Evolutionary conservation across 2,888 invertebrate species (phyloP).

Genomic region (Parascotia fuliginaria): DNA sequence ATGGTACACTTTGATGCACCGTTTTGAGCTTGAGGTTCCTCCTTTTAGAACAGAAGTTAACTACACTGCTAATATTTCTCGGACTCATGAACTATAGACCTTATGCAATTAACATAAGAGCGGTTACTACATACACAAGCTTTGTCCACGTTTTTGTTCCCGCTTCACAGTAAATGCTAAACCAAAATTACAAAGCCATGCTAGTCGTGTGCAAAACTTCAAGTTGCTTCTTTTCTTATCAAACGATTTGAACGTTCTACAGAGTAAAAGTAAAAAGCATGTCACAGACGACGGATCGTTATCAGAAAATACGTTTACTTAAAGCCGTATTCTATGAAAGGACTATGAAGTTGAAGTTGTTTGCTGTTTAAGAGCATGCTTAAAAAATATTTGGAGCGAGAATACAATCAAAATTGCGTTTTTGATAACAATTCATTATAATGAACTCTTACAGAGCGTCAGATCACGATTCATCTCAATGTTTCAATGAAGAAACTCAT

Average conservation of each 20-base stretch:
- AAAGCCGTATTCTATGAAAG: not conserved
- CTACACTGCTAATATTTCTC: constrained; percentile 14
- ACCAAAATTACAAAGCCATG: constrained; percentile 43
- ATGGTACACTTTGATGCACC: constrained; percentile 46
- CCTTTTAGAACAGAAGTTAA: constrained; percentile 42
- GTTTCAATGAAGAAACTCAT: constrained; percentile 54
- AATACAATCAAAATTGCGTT: constrained; percentile 14
- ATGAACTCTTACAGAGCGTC: constrained; percentile 37
- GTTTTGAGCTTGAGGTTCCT: too few species aligned
- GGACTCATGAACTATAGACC: constrained; percentile 26
- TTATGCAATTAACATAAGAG: constrained; percentile 21
- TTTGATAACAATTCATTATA: constrained; percentile 35
- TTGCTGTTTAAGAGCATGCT: too few species aligned
- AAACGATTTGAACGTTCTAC: constrained; percentile 16
- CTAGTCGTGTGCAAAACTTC: constrained; percentile 22
- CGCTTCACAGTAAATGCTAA: constrained; percentile 44
- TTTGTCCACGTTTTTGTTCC: constrained; percentile 35
- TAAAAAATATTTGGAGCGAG: too few species aligned
- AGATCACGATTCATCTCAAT: constrained; percentile 27
- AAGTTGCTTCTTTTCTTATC: constrained; percentile 21
- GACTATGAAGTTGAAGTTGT: not conserved
- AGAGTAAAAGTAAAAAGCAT: constrained; percentile 8
- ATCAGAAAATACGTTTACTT: constrained; percentile 21
- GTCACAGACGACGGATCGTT: constrained; percentile 8
- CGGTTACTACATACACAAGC: not conserved